These are phyloP conservation scores for Spea bombifrons DNA, from an alignment of 2,113 vertebrate genomes.

Conservation along the genomic window DNA sequence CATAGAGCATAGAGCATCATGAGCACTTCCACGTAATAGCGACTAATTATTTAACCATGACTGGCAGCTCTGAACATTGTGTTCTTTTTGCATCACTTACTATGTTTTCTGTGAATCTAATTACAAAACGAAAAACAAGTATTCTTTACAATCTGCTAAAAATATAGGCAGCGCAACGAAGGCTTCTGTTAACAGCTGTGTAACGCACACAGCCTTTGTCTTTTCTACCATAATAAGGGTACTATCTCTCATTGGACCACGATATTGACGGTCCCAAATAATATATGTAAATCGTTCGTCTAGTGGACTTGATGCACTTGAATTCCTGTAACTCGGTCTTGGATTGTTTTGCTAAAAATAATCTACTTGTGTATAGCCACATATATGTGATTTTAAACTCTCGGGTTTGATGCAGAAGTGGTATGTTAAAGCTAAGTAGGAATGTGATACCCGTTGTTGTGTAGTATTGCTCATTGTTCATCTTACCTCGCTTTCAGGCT, in stretches of 20 bases:
- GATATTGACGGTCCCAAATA: neutral
- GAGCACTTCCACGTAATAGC: constrained; percentile 59
- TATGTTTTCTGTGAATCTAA: constrained; percentile 64
- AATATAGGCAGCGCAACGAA: constrained; percentile 47
- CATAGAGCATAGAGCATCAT: constrained; percentile 51
- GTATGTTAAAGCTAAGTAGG: too few species aligned
- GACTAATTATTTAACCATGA: constrained; percentile 68
- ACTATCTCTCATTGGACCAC: neutral
- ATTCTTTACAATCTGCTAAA: constrained; percentile 55
- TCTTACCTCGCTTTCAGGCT: constrained; percentile 48
- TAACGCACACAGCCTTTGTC: neutral
- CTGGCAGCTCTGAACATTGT: constrained; percentile 65
- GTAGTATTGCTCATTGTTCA: too few species aligned
- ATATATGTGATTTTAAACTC: too few species aligned
- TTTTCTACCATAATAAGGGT: neutral
- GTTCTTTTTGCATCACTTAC: constrained; percentile 64
- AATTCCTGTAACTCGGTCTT: too few species aligned
- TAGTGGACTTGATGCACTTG: too few species aligned
- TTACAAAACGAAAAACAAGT: constrained; percentile 55
- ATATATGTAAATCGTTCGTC: neutral
- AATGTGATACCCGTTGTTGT: neutral
- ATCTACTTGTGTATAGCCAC: too few species aligned
- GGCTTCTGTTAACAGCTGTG: neutral
- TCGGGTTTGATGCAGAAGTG: too few species aligned
- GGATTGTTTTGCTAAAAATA: too few species aligned